Conservation (phyloP, 2,888 invertebrate species). For the Fragum whitleyi region DNA sequence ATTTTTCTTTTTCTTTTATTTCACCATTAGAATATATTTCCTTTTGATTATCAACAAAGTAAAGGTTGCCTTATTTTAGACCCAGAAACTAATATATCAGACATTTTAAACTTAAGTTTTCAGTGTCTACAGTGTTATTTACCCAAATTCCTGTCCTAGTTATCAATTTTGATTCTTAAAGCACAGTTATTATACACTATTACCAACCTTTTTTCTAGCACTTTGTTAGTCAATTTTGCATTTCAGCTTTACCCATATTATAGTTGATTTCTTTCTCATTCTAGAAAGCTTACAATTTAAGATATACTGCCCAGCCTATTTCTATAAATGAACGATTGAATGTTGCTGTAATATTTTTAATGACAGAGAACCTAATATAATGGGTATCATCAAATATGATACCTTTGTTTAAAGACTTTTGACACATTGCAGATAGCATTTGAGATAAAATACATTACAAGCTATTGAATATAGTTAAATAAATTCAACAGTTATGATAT, state of each 20-base stretch:
- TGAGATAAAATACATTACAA: conserved; percentile 36
- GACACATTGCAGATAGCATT: conserved; percentile 42
- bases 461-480: neutral
- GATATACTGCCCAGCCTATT: neutral
- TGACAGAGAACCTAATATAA: too few relatives aligned
- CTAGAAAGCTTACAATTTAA: neutral
- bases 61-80: neutral
- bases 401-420: conserved; percentile 43
- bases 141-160: neutral
- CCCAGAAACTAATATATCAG: too few relatives aligned
- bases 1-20: neutral
- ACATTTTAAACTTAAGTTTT: too few relatives aligned
- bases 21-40: conserved; percentile 1
- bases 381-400: conserved; percentile 41
- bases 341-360: too few relatives aligned
- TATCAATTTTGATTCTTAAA: neutral
- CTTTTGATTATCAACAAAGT: neutral
- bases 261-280: conserved; percentile 2
- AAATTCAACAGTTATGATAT: too few relatives aligned
- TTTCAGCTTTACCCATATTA: conserved; percentile 23
- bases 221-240: conserved; percentile 6
- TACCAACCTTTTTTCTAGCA: conserved; percentile 23
- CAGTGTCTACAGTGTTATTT: too few relatives aligned
- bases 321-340: too few relatives aligned
- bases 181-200: conserved; percentile 1